Evolutionary conservation across 1,140 invertebrate species (phyloP), one percentile per base, ranked within the genome.

Genomic region (Formica exsecta): DNA sequence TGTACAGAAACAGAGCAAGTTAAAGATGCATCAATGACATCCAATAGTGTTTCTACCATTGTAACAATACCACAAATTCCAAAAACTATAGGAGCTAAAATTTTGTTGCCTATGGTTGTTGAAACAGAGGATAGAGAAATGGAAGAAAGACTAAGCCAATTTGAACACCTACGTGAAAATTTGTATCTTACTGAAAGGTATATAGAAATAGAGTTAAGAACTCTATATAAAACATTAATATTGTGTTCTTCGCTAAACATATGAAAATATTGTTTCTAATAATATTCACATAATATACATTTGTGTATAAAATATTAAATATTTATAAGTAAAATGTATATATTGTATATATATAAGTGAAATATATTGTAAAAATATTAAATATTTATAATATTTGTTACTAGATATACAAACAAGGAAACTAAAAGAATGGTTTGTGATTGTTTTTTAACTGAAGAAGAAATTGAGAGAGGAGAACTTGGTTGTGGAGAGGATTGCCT

Each of bases 401-500:
- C 94, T 91, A 96, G 95, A 81, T 96, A 97, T 93, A 97, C 96
- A 68, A 98, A 97, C 94, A 98, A 98, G 92, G 98, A 99, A 95
- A 97, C 98, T 3, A 97, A 98, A 79, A 96, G 98, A 88, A 99
- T 99, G 98, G 96, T 98, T 25, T 99, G 99, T 95, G 99, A 99
- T 95, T 99, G 99, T 95, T 98, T 98, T 91, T 95, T 98, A 81
- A 98, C 98, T 5, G 97, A 97, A 94, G 98, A 99, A 92, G 99
- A 99, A 90, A 96, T 98, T 80, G 96, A 97, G 48, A 95, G 97
- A 85, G 98, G 98, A 1, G 97, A 98, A 94, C 95, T 97, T 38
- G 98, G 98, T 48, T 99, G 99, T 95, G 98, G 98, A 0, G 98
- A 99, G 92, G 98, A 99, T 95, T 99, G 99, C 95, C 96, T 99